Evolutionary conservation across 1,140 invertebrate species (phyloP), one percentile per base, ranked within the genome.

Genomic region (Mylabris phalerata): DNA sequence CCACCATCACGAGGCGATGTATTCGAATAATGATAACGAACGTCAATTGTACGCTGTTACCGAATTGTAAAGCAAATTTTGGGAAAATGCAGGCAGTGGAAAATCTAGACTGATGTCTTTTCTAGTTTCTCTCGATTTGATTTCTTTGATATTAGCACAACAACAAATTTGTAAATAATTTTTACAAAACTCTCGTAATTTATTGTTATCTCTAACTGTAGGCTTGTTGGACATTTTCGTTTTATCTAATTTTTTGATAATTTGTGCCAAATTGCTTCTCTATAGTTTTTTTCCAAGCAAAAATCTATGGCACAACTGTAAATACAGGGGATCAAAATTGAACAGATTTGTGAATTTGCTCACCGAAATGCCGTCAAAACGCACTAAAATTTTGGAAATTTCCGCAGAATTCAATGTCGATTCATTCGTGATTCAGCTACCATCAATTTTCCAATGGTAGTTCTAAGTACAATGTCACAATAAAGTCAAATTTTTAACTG

Each of bases 31-130:
- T 55, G 71, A 74, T 24, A 72, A 60, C 43, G 72, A 74, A 59
- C 63, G 73, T 10, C 73, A 74, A 48, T 61, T 74, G 55, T 74
- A 74, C 45, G 73, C 73, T 63, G 73, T 74, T 46, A 74, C 73
- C 27, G 73, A 74, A 57, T 62, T 74, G 62, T 74, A 71, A 67
- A 62, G 57, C 11, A 11, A 42, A 42, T 55, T 46, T 72, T 71
- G 71, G 72, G 70, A 32, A 72, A 70, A 68, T 74, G 72, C 72
- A 74, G 72, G 72, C 72, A 74, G 70, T 55, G 11, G 6, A 42
- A 42, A 19, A 19, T 19, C 19, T 10, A 42, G 51, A 42, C 11
- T 42, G 9, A 42, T 4, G 41, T 19, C 9, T 4, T 42, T 42
- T 42, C 41, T 42, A 42, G 9, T 42, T 42, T 4, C 4, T 42